These are phyloP conservation scores for Frieseomelitta varia DNA, from an alignment of 1,140 invertebrate genomes.

Conservation along the genomic window DNA sequence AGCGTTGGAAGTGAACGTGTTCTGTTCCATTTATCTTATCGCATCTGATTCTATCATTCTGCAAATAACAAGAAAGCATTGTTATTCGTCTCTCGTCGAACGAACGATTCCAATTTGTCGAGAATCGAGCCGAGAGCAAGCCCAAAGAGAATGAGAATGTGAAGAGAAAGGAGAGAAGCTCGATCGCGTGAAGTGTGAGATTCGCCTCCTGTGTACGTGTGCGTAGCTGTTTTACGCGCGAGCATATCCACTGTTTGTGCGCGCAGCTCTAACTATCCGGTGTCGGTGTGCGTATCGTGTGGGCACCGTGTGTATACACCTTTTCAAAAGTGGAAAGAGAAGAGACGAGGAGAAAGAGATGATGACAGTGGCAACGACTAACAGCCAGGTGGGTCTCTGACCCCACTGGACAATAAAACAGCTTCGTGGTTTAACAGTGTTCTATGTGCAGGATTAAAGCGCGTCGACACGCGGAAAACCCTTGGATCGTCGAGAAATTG, in stretches of 20 bases:
- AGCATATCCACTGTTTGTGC: background rate
- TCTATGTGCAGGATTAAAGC: background rate
- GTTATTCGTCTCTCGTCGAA: background rate
- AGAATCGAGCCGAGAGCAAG: background rate
- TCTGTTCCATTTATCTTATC: slow-evolving; percentile 17
- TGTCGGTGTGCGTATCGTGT: background rate
- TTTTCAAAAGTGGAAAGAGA: slow-evolving; percentile 25
- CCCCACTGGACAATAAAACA: slow-evolving; percentile 31
- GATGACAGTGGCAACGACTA: slow-evolving; percentile 50
- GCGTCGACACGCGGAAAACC: background rate
- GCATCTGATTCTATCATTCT: background rate
- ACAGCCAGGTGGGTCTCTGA: slow-evolving; percentile 61
- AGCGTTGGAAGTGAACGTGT: background rate
- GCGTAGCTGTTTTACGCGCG: background rate
- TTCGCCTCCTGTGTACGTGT: background rate
- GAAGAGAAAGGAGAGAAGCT: slow-evolving; percentile 53
- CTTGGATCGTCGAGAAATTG: background rate
- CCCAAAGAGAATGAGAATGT: slow-evolving; percentile 28
- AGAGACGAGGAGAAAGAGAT: slow-evolving; percentile 28
- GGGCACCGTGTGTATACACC: background rate
- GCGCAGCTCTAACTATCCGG: background rate
- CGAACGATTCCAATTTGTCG: background rate
- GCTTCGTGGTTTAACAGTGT: background rate
- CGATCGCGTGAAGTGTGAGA: slow-evolving; percentile 41
- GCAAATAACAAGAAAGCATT: background rate